Evolutionary conservation across 2,888 invertebrate genomes (phyloP).

Genomic region (Dromius quadrimaculatus): DNA sequence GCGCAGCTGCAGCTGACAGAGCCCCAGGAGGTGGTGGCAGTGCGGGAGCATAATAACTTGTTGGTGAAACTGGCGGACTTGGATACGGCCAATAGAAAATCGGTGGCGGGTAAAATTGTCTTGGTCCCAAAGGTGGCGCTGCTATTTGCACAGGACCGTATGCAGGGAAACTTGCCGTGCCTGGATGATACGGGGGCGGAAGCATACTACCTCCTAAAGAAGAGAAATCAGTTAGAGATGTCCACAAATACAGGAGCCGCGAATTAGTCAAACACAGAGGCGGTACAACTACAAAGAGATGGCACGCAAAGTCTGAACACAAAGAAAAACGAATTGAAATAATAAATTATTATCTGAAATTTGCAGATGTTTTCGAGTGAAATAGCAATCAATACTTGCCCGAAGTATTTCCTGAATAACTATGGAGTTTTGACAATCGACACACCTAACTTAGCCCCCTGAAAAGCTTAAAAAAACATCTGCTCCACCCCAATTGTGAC

Average conservation of each 20-base stretch:
- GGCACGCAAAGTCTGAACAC: conserved; percentile 15
- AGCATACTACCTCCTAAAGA: conserved; percentile 73
- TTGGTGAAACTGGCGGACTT: conserved; percentile 93
- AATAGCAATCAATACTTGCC: too few relatives aligned
- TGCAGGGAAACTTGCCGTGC: conserved; percentile 63
- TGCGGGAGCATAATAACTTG: conserved; percentile 83
- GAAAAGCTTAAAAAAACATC: too few relatives aligned
- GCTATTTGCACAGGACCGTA: conserved; percentile 64
- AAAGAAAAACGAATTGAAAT: background rate
- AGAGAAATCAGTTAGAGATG: conserved; percentile 53
- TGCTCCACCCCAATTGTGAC: too few relatives aligned
- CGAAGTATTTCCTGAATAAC: too few relatives aligned
- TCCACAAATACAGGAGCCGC: conserved; percentile 49
- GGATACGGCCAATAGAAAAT: conserved; percentile 95
- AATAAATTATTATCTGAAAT: background rate
- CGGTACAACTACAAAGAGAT: conserved; percentile 8
- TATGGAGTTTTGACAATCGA: too few relatives aligned
- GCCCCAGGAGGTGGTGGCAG: conserved; percentile 65
- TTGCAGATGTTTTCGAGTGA: too few relatives aligned
- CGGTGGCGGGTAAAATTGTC: conserved; percentile 72
- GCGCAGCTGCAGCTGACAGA: conserved; percentile 61
- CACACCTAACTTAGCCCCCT: too few relatives aligned
- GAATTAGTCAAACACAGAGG: conserved; percentile 16
- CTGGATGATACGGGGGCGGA: conserved; percentile 66
- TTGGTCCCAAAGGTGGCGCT: conserved; percentile 64